Evolutionary conservation across 2,113 vertebrate genomes (phyloP).

Genomic region (Origma solitaria): DNA sequence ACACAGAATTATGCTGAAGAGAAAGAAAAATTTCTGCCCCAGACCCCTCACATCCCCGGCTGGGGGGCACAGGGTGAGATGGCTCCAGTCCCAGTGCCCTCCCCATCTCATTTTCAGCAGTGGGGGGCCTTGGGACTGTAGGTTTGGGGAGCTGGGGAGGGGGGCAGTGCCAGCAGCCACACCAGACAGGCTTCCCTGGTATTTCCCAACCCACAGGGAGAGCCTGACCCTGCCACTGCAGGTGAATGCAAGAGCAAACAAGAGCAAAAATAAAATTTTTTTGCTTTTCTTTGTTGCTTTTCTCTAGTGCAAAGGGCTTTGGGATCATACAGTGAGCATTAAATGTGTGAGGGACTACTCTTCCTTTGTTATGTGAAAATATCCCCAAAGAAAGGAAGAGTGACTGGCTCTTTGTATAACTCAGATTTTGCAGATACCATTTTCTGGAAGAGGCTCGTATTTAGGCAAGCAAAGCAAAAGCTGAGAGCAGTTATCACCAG

Average conservation of each 20-base stretch:
- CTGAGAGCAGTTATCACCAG: background rate
- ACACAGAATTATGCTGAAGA: background rate
- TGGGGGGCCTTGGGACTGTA: background rate
- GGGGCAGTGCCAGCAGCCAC: background rate
- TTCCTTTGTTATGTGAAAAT: background rate
- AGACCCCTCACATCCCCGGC: rapidly evolving
- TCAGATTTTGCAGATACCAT: background rate
- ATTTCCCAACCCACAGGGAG: background rate
- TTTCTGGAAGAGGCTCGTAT: background rate
- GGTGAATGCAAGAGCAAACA: background rate
- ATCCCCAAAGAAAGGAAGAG: background rate
- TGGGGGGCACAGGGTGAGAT: background rate
- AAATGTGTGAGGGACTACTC: background rate
- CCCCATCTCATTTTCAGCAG: no score
- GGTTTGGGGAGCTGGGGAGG: background rate
- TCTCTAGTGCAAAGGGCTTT: rapidly evolving
- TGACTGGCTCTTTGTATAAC: background rate
- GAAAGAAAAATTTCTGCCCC: background rate
- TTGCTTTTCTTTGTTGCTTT: background rate
- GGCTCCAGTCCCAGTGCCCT: rapidly evolving
- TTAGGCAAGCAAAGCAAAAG: background rate
- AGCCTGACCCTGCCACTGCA: background rate
- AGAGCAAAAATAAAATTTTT: background rate
- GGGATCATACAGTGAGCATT: background rate
- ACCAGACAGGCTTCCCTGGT: background rate